These are phyloP conservation scores for Tragelaphus buxtoni DNA, from an alignment of 2,113 vertebrate species.

Conservation along the genomic window DNA sequence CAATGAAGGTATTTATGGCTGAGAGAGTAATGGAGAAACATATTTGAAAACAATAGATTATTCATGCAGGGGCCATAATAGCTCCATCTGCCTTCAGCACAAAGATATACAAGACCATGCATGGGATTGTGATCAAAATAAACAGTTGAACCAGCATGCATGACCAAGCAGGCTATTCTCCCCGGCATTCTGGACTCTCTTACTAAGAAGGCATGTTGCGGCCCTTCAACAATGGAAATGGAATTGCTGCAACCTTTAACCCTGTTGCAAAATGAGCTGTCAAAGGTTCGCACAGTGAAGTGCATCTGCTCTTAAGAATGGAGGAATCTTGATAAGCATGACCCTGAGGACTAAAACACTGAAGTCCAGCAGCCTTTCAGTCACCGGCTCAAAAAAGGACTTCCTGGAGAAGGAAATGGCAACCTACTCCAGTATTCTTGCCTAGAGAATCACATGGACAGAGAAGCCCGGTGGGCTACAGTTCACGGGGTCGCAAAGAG, in stretches of 20 bases:
- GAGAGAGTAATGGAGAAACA: constrained; percentile 35
- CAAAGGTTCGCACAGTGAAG: background rate
- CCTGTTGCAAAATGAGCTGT: background rate
- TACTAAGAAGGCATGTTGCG: background rate
- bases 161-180: background rate
- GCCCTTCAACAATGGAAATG: background rate
- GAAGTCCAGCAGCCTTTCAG: background rate
- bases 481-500: background rate
- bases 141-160: background rate
- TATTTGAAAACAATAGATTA: constrained; percentile 42
- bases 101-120: background rate
- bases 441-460: background rate
- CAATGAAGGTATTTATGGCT: constrained; percentile 57
- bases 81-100: background rate
- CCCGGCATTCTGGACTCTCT: background rate
- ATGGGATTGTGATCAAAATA: background rate
- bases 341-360: background rate
- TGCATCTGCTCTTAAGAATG: background rate
- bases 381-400: background rate
- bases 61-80: background rate
- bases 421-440: background rate
- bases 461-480: background rate
- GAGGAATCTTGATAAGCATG: background rate
- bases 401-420: background rate
- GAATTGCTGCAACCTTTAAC: background rate